Percentiles rank a stretch among this genome's conserved stretches.
Evolutionary conservation across 2,113 vertebrate species (phyloP).

Genomic region (Sceloporus tristichus): DNA sequence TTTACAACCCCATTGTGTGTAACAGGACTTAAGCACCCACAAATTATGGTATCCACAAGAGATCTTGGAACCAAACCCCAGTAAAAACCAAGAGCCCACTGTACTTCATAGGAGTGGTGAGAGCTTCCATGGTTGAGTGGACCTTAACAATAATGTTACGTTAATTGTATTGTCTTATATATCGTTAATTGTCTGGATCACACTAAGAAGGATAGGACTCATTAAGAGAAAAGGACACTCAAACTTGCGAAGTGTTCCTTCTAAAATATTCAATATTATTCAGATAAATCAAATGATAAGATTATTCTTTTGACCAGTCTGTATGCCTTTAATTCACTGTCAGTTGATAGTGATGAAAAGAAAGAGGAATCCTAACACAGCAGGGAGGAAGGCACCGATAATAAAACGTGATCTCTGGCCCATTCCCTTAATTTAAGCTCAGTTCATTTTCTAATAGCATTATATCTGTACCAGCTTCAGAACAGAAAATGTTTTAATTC

Average conservation of each 20-base stretch:
- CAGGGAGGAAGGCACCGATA: background rate
- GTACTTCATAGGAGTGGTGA: background rate
- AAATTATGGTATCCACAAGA: too few relatives aligned
- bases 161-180: background rate
- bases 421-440: background rate
- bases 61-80: too few relatives aligned
- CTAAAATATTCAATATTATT: background rate
- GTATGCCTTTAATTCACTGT: background rate
- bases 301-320: background rate
- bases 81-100: too few relatives aligned
- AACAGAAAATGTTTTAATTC: background rate
- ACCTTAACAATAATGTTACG: background rate
- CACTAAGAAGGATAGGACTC: background rate
- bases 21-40: too few relatives aligned
- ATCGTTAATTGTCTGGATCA: background rate
- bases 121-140: background rate
- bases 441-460: background rate
- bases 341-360: background rate
- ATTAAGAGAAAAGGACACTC: background rate
- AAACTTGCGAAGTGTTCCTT: background rate
- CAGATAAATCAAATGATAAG: background rate
- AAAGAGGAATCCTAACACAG: background rate
- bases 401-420: background rate
- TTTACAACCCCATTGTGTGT: too few relatives aligned
- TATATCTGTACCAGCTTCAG: background rate